Conservation (phyloP, 2,888 invertebrate species). For the Asteroscopus sphinx region DNA sequence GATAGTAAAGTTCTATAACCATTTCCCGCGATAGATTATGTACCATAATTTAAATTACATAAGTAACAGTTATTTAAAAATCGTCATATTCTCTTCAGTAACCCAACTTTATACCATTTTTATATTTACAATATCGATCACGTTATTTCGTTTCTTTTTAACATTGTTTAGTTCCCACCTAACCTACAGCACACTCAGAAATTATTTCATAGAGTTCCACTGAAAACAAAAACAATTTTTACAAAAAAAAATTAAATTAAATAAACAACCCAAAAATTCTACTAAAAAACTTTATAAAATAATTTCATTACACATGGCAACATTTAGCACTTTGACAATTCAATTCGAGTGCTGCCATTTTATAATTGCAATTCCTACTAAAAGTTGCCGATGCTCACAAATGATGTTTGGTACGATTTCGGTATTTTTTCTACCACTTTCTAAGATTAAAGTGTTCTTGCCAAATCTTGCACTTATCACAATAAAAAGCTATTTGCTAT, state of each 20-base stretch:
- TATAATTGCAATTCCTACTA: slow-evolving; percentile 47
- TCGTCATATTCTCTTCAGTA: slow-evolving; percentile 56
- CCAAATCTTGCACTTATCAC: slow-evolving; percentile 34
- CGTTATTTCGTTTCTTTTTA: slow-evolving; percentile 82
- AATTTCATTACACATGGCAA: slow-evolving; percentile 53
- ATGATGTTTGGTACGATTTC: slow-evolving; percentile 35
- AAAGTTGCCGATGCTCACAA: slow-evolving; percentile 47
- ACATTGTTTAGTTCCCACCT: slow-evolving; percentile 84
- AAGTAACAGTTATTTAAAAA: slow-evolving; percentile 63
- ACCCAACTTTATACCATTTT: slow-evolving; percentile 67
- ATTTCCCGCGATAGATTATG: slow-evolving; percentile 33
- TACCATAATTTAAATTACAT: slow-evolving; percentile 60
- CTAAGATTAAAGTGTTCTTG: slow-evolving; percentile 25
- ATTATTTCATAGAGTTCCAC: slow-evolving; percentile 48
- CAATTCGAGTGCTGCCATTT: slow-evolving; percentile 46
- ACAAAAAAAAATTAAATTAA: slow-evolving; percentile 40
- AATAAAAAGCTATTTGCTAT: slow-evolving; percentile 42
- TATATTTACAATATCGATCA: slow-evolving; percentile 80
- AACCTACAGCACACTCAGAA: slow-evolving; percentile 70
- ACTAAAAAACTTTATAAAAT: slow-evolving; percentile 38
- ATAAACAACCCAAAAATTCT: slow-evolving; percentile 42
- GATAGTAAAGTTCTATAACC: slow-evolving; percentile 22
- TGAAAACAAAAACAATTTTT: slow-evolving; percentile 21
- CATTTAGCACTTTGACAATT: slow-evolving; percentile 52
- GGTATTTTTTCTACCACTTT: slow-evolving; percentile 29